A percentile compares a stretch with the other conserved stretches of the same genome.
Conservation (phyloP, 2,888 invertebrate genomes). For the Ornithoptera alexandrae region DNA sequence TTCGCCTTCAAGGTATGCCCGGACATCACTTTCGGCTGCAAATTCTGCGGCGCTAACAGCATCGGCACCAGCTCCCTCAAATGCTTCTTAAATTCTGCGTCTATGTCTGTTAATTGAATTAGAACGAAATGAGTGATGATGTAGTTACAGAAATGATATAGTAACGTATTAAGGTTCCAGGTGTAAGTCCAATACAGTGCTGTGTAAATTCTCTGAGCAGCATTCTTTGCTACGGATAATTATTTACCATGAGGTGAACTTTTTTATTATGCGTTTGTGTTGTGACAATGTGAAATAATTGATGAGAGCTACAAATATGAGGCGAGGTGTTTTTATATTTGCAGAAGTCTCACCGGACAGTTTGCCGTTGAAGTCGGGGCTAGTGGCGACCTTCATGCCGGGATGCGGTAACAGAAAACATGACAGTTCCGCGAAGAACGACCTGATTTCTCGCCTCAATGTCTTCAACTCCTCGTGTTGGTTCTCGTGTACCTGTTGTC, state of each 20-base stretch:
- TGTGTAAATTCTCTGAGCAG: neutral
- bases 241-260: too few relatives aligned
- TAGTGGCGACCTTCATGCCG: constrained; percentile 96
- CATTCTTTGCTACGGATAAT: neutral
- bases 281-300: too few relatives aligned
- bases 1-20: constrained; percentile 94
- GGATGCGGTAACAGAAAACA: constrained; percentile 99
- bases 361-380: constrained; percentile 95
- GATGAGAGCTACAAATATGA: too few relatives aligned
- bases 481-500: constrained; percentile 84
- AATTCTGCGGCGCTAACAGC: constrained; percentile 91
- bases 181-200: neutral
- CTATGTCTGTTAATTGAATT: constrained; percentile 86
- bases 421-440: constrained; percentile 95
- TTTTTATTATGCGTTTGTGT: too few relatives aligned
- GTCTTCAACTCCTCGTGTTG: constrained; percentile 97
- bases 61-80: constrained; percentile 91
- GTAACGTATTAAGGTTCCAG: too few relatives aligned
- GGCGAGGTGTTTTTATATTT: neutral
- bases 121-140: neutral
- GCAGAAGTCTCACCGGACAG: constrained; percentile 79
- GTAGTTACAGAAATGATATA: neutral
- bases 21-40: constrained; percentile 96
- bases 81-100: constrained; percentile 92
- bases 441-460: constrained; percentile 91